Conservation (phyloP, 2,888 invertebrate genomes). For the Ectobius pallidus region DNA sequence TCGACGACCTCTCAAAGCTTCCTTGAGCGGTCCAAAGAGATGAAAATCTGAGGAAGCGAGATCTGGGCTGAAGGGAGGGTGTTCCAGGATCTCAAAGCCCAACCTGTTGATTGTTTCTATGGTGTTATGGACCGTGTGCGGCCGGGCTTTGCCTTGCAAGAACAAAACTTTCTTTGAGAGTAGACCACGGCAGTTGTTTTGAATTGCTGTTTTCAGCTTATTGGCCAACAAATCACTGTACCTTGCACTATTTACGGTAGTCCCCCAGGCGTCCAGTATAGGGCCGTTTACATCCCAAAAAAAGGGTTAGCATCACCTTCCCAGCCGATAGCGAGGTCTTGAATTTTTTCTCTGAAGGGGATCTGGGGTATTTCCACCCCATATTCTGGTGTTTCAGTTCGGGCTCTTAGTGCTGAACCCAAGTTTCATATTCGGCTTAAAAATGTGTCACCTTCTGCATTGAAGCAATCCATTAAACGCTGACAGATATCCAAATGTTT, state of each 20-base stretch:
- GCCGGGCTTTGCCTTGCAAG: neutral
- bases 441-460: too few species aligned
- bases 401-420: neutral
- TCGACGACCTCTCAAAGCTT: neutral
- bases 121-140: too few species aligned
- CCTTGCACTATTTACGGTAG: too few species aligned
- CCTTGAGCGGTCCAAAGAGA: conserved; percentile 2
- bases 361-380: too few species aligned
- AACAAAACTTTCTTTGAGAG: neutral
- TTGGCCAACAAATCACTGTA: too few species aligned
- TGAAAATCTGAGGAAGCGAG: neutral
- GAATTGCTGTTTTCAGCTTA: neutral
- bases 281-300: neutral
- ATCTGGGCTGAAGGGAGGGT: neutral
- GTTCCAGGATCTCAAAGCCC: neutral
- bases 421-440: too few species aligned
- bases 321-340: neutral
- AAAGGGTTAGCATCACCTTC: neutral
- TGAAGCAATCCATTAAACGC: too few species aligned
- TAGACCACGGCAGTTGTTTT: neutral
- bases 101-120: neutral
- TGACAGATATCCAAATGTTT: too few species aligned
- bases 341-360: neutral
- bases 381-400: too few species aligned
- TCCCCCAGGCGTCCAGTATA: neutral